Evolutionary conservation across 2,797 vertebrate genomes (phyloP).

Genomic region (Myotis findleyi): DNA sequence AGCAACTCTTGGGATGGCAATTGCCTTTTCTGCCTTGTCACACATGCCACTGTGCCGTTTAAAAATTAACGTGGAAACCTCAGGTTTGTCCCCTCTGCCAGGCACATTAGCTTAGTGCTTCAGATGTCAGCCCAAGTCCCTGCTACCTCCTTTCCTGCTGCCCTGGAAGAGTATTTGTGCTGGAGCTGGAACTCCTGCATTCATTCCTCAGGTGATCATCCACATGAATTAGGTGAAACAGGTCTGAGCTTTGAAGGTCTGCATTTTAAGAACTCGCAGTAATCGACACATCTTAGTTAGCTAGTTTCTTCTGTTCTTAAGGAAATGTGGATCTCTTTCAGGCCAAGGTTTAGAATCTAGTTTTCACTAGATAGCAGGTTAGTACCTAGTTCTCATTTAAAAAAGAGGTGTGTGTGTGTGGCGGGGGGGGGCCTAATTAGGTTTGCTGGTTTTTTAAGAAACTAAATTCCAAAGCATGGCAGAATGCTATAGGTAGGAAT

Average conservation of each 20-base stretch:
- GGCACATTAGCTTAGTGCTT: slow-evolving; percentile 53
- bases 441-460: slow-evolving; percentile 29
- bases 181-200: background rate
- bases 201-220: slow-evolving; percentile 18
- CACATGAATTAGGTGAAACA: background rate
- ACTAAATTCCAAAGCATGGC: slow-evolving; percentile 68
- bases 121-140: slow-evolving; percentile 60
- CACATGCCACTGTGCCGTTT: slow-evolving; percentile 64
- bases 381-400: slow-evolving; percentile 50
- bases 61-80: slow-evolving; percentile 53
- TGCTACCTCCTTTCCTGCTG: slow-evolving; percentile 73
- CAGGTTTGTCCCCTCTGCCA: slow-evolving; percentile 52
- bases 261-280: slow-evolving; percentile 38
- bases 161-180: background rate
- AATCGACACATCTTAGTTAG: background rate
- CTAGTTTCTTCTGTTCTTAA: slow-evolving; percentile 8
- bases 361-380: slow-evolving; percentile 56
- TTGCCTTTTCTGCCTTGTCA: slow-evolving; percentile 45
- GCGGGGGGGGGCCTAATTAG: background rate
- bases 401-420: background rate
- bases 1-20: background rate
- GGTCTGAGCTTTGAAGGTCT: slow-evolving; percentile 17
- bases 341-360: slow-evolving; percentile 55
- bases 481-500: slow-evolving; percentile 61
- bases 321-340: slow-evolving; percentile 57